Base-by-base conservation (phyloP, 2,888 invertebrate genomes). In the Drosophila eohydei region DNA sequence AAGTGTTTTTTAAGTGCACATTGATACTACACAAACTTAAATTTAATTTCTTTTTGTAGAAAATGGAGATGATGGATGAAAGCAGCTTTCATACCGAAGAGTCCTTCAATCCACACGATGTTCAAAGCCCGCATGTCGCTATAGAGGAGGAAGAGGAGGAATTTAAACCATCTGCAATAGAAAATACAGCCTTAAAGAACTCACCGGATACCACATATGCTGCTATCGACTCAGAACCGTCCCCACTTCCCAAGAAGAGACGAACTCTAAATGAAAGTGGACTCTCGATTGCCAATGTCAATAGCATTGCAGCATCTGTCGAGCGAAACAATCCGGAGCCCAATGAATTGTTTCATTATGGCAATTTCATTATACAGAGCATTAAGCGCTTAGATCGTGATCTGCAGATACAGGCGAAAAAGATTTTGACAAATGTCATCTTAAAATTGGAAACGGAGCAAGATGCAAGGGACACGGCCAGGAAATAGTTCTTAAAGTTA, bases 381-480 rank as follows among this genome's bases (percentile, higher is more conserved):
- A 58, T 58, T 9, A 58, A 5, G 11, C 58, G 58, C 48, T 9
- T 58, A 30, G 58, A 58, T 30, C 28, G 58, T 0, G 58, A 58
- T 16, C 58, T 58, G 12, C 58, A 58, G 58, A 58, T 58, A 16
- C 48, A 58, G 38, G 58, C 58, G 16, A 58, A 58, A n/a, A 58
- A 58, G 12, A 21, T 48, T 0, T 21, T 58, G 14, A 58, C 58
- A 0, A 58, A 48, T 21, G 58, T 48, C 5, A 38, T 58, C 12
- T 9, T 58, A 0, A 38, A 58, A 0, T 8, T 58, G 4, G 58
- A 58, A 16, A 48, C 44, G 30, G 38, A 58, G 6, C 58, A 58
- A 48, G 30, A 32, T 8, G 12, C 48, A 2, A 38, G 58, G 30
- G 58, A 58, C 11, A 2, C 46, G 38, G 38, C 44, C 21, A 34